Conservation (phyloP, 2,113 vertebrate species). For the Gavia stellata region DNA sequence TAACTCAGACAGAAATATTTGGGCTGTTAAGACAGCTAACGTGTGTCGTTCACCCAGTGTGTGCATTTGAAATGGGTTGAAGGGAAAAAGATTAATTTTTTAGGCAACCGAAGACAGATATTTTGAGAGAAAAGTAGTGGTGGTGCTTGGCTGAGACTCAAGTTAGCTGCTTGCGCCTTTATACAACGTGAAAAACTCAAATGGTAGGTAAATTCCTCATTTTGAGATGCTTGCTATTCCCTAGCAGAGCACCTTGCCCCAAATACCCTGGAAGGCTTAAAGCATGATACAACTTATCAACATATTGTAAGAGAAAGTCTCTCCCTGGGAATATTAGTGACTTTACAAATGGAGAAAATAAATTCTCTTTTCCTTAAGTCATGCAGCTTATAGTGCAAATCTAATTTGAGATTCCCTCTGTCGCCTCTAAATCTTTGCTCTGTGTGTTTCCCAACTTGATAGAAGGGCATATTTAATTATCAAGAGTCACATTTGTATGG, state of each 20-base stretch:
- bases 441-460: not conserved
- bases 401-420: slow-evolving; percentile 35
- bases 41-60: not conserved
- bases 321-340: slow-evolving; percentile 32
- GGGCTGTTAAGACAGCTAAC: rapidly evolving
- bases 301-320: not conserved
- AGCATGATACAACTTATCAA: not conserved
- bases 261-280: not conserved
- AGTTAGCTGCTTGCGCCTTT: not conserved
- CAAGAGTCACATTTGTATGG: not conserved
- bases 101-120: not conserved
- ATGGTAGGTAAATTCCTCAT: not conserved
- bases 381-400: not conserved
- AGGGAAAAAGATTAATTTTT: not conserved
- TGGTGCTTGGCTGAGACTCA: not conserved
- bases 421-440: slow-evolving; percentile 6
- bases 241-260: not conserved
- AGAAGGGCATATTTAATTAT: slow-evolving; percentile 15
- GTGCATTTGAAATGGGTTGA: rapidly evolving
- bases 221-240: not conserved
- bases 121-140: not conserved
- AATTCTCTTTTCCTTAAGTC: slow-evolving; percentile 12
- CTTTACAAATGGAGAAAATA: slow-evolving; percentile 3
- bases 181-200: not conserved
- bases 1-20: not conserved